These are phyloP conservation scores for Euproctis similis DNA, from an alignment of 2,888 invertebrate species.

Conservation along the genomic window DNA sequence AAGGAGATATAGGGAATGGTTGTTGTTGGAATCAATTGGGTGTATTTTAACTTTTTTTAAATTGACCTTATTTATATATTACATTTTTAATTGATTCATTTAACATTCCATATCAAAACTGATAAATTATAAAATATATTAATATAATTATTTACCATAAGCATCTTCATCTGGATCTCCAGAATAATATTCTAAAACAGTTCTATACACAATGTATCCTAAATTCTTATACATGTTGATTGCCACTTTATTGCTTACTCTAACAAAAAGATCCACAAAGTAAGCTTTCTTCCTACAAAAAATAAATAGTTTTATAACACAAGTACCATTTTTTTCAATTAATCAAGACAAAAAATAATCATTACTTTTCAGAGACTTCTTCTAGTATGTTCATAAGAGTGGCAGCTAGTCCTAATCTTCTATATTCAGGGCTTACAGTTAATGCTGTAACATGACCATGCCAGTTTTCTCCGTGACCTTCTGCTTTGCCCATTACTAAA, in stretches of 20 bases:
- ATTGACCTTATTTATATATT: no score
- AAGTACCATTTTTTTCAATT: background rate
- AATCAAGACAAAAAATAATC: background rate
- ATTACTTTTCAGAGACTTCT: slow-evolving; percentile 95
- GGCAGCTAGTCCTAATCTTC: slow-evolving; percentile 93
- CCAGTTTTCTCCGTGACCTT: slow-evolving; percentile 97
- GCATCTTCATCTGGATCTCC: slow-evolving; percentile 99
- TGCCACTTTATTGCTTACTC: slow-evolving; percentile 97
- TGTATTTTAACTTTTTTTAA: no score
- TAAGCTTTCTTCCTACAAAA: slow-evolving; percentile 91
- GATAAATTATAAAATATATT: background rate
- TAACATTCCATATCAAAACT: background rate
- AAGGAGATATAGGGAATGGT: no score
- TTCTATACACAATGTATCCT: slow-evolving; percentile 97
- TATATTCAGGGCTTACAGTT: slow-evolving; percentile 95
- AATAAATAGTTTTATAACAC: background rate
- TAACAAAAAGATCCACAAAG: slow-evolving; percentile 98
- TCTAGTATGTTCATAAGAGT: slow-evolving; percentile 96
- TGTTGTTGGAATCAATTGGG: no score
- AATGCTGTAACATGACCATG: slow-evolving; percentile 99
- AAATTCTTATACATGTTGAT: slow-evolving; percentile 97
- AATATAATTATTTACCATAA: slow-evolving; percentile 80
- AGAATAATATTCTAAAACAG: slow-evolving; percentile 98
- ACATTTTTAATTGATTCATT: background rate
- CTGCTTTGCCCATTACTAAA: slow-evolving; percentile 99